These are phyloP conservation scores for Pelusios castaneus DNA, from an alignment of 2,113 vertebrate genomes.

Conservation along the genomic window DNA sequence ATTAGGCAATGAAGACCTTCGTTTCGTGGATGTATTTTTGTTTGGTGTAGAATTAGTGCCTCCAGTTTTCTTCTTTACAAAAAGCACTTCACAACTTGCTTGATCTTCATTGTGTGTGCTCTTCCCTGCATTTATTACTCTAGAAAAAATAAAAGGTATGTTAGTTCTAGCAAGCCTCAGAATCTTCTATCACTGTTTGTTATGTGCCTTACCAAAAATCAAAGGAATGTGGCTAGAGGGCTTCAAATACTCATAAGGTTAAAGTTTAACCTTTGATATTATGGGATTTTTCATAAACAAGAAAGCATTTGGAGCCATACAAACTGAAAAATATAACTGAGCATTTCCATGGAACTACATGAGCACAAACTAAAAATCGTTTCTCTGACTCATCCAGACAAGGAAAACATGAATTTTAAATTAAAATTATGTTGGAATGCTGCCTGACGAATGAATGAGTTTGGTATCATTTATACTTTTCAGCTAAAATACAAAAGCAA, in stretches of 20 bases:
- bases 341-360: not conserved
- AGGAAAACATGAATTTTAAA: not conserved
- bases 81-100: slow-evolving; percentile 94
- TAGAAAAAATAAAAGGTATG: slow-evolving; percentile 52
- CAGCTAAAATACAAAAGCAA: slow-evolving; percentile 25
- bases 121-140: slow-evolving; percentile 98
- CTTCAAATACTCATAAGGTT: not conserved
- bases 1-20: slow-evolving; percentile 93
- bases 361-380: not conserved
- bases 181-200: not conserved
- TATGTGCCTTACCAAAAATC: not conserved
- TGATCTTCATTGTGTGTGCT: slow-evolving; percentile 97
- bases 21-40: slow-evolving; percentile 81
- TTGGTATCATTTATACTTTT: not conserved
- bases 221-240: rapidly evolving
- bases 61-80: slow-evolving; percentile 86
- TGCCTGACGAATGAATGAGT: not conserved
- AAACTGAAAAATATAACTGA: not conserved
- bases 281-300: not conserved
- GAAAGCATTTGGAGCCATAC: not conserved
- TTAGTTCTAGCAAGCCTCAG: not conserved
- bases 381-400: not conserved
- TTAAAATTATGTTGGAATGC: not conserved
- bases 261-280: not conserved
- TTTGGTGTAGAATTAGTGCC: slow-evolving; percentile 81